Conservation (phyloP, 2,888 invertebrate genomes). For the Poecilus cupreus region DNA sequence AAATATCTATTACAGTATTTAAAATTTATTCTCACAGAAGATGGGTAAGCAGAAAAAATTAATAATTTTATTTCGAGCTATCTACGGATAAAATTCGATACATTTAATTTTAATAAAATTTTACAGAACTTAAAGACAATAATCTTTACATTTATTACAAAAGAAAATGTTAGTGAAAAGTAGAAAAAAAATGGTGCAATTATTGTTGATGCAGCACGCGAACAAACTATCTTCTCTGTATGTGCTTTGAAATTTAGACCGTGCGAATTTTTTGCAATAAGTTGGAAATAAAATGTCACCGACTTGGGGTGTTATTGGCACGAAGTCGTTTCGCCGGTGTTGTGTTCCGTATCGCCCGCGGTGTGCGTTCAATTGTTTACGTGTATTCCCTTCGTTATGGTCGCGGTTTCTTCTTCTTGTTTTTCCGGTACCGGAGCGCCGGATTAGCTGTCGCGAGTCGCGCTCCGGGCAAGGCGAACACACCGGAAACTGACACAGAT, state of each 20-base stretch:
- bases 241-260: neutral
- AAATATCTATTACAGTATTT: too few relatives aligned
- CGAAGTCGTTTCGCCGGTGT: neutral
- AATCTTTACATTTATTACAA: too few relatives aligned
- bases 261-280: neutral
- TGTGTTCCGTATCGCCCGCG: neutral
- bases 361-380: slow-evolving; percentile 32
- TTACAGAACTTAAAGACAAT: too few relatives aligned
- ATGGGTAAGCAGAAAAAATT: too few relatives aligned
- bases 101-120: too few relatives aligned
- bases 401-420: neutral
- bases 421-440: neutral
- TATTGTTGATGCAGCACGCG: too few relatives aligned
- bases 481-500: slow-evolving; percentile 1
- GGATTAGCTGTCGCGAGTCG: neutral
- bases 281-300: neutral
- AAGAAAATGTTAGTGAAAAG: too few relatives aligned
- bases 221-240: too few relatives aligned
- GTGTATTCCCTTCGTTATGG: slow-evolving; percentile 17
- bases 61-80: too few relatives aligned
- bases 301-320: neutral
- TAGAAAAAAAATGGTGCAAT: too few relatives aligned
- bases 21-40: too few relatives aligned
- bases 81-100: too few relatives aligned
- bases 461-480: neutral